Evolutionary conservation across 2,888 invertebrate species (phyloP).

Genomic region (Willowsia nigromaculata): DNA sequence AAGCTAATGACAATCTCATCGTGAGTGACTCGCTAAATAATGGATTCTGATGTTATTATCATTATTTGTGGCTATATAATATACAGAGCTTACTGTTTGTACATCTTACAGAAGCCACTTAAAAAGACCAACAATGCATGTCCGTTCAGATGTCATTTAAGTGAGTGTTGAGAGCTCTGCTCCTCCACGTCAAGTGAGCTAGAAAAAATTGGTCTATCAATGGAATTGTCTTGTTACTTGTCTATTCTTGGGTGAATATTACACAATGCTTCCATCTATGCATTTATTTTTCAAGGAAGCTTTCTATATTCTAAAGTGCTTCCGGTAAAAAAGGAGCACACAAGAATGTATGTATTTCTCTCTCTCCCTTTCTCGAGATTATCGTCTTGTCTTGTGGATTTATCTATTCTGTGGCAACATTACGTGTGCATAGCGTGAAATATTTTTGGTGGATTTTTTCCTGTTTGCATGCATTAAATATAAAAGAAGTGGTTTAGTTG

Average conservation of each 20-base stretch:
- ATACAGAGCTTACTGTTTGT: not conserved
- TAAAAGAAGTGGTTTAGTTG: not conserved
- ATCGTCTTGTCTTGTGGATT: not conserved
- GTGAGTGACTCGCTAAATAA: constrained; percentile 64
- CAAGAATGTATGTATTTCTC: not conserved
- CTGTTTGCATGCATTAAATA: constrained; percentile 45
- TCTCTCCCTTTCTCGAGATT: not conserved
- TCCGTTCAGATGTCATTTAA: constrained; percentile 61
- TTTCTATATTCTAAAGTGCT: constrained; percentile 24
- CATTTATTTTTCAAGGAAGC: not conserved
- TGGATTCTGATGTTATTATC: constrained; percentile 8
- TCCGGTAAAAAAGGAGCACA: constrained; percentile 32
- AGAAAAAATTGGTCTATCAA: constrained; percentile 51
- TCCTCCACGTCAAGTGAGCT: not conserved
- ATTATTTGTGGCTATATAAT: not conserved
- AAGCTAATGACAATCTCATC: constrained; percentile 70
- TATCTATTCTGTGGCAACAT: not conserved
- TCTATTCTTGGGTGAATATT: not conserved
- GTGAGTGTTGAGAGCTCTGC: not conserved
- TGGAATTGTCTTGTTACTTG: constrained; percentile 39
- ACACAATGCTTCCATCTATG: not conserved
- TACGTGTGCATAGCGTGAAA: not conserved
- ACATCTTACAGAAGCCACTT: constrained; percentile 26
- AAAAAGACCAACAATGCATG: constrained; percentile 41
- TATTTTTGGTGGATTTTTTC: not conserved